Evolutionary conservation across 2,113 vertebrate genomes (phyloP).

Genomic region (Salvelinus namaycush): DNA sequence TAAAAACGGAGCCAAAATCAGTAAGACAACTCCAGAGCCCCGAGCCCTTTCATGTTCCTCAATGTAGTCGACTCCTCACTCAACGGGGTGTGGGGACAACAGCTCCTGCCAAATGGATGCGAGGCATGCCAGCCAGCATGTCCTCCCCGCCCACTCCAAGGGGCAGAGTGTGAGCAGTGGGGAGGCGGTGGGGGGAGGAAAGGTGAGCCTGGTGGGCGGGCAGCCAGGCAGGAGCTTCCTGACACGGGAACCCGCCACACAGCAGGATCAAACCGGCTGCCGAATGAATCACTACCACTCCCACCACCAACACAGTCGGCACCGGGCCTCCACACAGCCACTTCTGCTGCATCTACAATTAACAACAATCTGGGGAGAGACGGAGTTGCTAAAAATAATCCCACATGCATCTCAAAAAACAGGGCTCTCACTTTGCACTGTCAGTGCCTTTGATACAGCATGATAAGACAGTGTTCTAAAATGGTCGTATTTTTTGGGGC

Average conservation of each 20-base stretch:
- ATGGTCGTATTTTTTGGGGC: slow-evolving; percentile 19
- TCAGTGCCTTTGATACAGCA: slow-evolving; percentile 10
- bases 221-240: slow-evolving; percentile 76
- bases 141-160: slow-evolving; percentile 74
- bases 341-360: slow-evolving; percentile 57
- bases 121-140: slow-evolving; percentile 69
- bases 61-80: slow-evolving; percentile 69
- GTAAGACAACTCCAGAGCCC: slow-evolving; percentile 58
- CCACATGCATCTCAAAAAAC: slow-evolving; percentile 26
- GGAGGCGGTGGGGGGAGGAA: slow-evolving; percentile 60
- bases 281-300: slow-evolving; percentile 74
- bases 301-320: slow-evolving; percentile 61
- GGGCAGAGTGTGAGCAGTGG: slow-evolving; percentile 67
- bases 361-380: slow-evolving; percentile 50
- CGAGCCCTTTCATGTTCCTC: slow-evolving; percentile 65
- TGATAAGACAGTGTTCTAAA: slow-evolving; percentile 10
- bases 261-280: slow-evolving; percentile 73
- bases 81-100: slow-evolving; percentile 57
- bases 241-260: slow-evolving; percentile 72
- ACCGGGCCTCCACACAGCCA: not conserved
- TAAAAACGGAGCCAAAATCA: slow-evolving; percentile 50
- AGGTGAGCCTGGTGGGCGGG: slow-evolving; percentile 77
- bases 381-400: slow-evolving; percentile 42
- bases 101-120: slow-evolving; percentile 67
- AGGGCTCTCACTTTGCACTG: slow-evolving; percentile 10